Evolutionary conservation across 1,140 invertebrate genomes (phyloP).

Genomic region (Drosophila lacertosa): DNA sequence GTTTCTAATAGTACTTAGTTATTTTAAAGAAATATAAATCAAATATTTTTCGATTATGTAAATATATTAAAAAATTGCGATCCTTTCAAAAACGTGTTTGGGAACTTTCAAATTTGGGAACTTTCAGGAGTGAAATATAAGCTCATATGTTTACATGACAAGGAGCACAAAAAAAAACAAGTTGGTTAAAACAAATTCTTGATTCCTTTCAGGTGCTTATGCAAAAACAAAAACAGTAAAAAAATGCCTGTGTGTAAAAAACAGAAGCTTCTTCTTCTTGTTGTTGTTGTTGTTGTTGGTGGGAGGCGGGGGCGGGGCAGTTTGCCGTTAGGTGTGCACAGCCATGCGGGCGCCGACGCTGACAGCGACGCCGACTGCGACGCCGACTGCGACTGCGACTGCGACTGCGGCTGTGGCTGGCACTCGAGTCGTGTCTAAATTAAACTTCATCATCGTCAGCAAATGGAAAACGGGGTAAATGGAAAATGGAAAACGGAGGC

Average conservation of each 20-base stretch:
- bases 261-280: background rate
- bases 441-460: constrained; percentile 77
- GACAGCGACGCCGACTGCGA: background rate
- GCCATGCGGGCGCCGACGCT: constrained; percentile 34
- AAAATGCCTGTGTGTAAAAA: constrained; percentile 3
- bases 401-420: constrained; percentile 25
- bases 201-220: background rate
- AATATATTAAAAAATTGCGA: too few relatives aligned
- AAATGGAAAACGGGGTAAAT: too few relatives aligned
- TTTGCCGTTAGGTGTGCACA: too few relatives aligned
- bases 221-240: too few relatives aligned
- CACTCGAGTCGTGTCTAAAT: constrained; percentile 77
- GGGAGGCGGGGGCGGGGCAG: background rate
- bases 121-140: too few relatives aligned
- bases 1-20: too few relatives aligned
- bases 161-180: background rate
- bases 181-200: background rate
- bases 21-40: too few relatives aligned
- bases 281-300: constrained; percentile 13
- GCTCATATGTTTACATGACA: background rate
- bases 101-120: too few relatives aligned
- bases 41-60: too few relatives aligned
- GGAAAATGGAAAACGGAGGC: constrained; percentile 38
- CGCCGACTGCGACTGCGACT: constrained; percentile 12
- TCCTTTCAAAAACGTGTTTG: too few relatives aligned